A percentile compares a stretch with the other conserved stretches of the same genome.
These are phyloP conservation scores for Dicrurus megarhynchus DNA, from an alignment of 2,113 vertebrate genomes.

Conservation along the genomic window DNA sequence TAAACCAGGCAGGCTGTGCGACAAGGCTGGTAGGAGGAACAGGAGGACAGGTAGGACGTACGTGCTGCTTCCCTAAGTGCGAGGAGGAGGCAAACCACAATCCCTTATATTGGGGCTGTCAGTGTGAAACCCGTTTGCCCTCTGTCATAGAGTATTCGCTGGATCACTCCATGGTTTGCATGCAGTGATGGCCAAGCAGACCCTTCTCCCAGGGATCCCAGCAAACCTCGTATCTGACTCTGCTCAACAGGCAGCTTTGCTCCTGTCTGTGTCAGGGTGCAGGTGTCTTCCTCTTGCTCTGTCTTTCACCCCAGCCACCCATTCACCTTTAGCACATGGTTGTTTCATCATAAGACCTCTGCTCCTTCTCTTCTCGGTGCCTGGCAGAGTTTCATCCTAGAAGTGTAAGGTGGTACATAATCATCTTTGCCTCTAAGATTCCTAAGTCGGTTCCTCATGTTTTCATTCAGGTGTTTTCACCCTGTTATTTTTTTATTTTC, in stretches of 20 bases:
- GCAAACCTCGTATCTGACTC: background rate
- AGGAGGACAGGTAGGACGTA: background rate
- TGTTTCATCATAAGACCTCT: background rate
- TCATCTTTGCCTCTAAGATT: background rate
- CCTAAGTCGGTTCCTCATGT: background rate
- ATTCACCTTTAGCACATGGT: background rate
- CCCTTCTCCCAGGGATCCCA: background rate
- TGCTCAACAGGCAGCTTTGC: background rate
- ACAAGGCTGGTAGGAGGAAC: background rate
- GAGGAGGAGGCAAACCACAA: background rate
- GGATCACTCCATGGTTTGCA: background rate
- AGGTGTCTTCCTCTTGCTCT: background rate
- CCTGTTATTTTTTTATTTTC: background rate
- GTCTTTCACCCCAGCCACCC: background rate
- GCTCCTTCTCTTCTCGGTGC: background rate
- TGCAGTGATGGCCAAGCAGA: background rate
- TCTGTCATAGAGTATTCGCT: background rate
- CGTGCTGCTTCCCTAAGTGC: accelerated
- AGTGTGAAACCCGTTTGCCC: background rate
- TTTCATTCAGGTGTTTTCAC: background rate
- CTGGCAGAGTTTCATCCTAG: background rate
- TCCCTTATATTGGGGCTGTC: background rate
- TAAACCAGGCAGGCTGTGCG: background rate
- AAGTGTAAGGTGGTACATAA: background rate
- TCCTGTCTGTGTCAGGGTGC: background rate